phyloP scores from a whole-genome alignment of 2,797 vertebrate genomes.

The Oreortyx pictus region DNA sequence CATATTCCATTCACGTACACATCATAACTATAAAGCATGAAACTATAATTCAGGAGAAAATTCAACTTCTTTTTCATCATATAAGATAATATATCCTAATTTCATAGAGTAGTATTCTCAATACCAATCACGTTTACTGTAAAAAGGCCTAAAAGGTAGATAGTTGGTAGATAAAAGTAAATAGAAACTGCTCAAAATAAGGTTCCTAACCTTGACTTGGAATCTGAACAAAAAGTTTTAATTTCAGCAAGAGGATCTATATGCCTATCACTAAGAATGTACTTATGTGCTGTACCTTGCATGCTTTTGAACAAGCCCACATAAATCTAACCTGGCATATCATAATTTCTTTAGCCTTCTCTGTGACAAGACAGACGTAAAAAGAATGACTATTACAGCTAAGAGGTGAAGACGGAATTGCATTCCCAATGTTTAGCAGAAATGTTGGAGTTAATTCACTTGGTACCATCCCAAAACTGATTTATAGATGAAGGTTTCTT shows the following conservation, averaged over 20 bases:
- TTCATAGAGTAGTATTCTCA: neutral
- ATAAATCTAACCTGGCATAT: neutral
- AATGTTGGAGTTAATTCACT: neutral
- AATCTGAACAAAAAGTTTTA: neutral
- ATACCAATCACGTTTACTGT: neutral
- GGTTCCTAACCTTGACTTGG: neutral
- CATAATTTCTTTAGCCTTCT: slow-evolving; percentile 1
- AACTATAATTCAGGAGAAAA: neutral
- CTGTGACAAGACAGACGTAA: neutral
- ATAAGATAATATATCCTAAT: neutral
- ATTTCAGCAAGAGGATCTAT: neutral
- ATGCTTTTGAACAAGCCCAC: neutral
- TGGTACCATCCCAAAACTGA: neutral
- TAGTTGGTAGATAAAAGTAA: too few relatives aligned
- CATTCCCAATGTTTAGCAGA: neutral
- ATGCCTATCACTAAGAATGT: neutral
- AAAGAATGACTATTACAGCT: neutral
- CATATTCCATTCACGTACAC: neutral
- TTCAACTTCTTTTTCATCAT: neutral
- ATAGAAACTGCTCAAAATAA: neutral
- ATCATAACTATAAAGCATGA: neutral
- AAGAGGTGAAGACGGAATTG: neutral
- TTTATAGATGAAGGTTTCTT: neutral
- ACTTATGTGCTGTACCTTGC: neutral
- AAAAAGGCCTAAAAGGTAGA: neutral